Evolutionary conservation across 2,797 vertebrate species (phyloP).

Genomic region (Heliangelus exortis): DNA sequence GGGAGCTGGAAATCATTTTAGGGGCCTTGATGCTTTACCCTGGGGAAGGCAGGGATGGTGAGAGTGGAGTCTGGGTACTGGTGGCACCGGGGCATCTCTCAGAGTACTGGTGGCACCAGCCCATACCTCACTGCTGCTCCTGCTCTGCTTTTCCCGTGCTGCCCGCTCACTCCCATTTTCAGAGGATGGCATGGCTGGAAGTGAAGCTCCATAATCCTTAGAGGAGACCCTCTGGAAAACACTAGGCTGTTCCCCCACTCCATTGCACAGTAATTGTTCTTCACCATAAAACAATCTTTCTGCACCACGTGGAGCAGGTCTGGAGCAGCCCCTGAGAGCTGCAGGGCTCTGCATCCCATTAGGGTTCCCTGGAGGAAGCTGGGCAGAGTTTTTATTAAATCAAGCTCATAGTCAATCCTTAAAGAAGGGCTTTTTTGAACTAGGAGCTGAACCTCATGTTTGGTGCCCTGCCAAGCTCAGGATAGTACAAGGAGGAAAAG

Average conservation of each 20-base stretch:
- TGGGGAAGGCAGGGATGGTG: not conserved
- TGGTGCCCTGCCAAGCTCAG: constrained; percentile 66
- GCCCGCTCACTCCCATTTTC: not conserved
- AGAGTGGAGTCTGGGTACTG: not conserved
- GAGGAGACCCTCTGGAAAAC: not conserved
- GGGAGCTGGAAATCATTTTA: accelerated
- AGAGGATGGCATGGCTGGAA: not conserved
- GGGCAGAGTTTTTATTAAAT: constrained; percentile 58
- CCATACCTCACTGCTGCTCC: not conserved
- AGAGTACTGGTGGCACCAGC: not conserved
- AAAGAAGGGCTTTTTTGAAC: constrained; percentile 67
- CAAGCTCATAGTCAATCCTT: constrained; percentile 35
- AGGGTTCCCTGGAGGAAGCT: constrained; percentile 19
- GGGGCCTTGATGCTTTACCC: not conserved
- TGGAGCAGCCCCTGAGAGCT: constrained; percentile 5
- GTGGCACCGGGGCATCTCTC: not conserved
- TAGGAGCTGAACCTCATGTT: constrained; percentile 69
- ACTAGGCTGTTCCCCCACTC: not conserved
- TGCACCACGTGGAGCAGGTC: not conserved
- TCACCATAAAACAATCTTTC: not conserved
- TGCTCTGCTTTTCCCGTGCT: not conserved
- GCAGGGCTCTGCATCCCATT: constrained; percentile 47
- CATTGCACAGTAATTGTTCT: not conserved
- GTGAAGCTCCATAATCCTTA: not conserved
- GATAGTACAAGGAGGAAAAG: constrained; percentile 55